A percentile compares a stretch with the other conserved stretches of the same genome.
Evolutionary conservation across 2,888 invertebrate genomes (phyloP).

Genomic region (Chrysotoxum bicinctum): DNA sequence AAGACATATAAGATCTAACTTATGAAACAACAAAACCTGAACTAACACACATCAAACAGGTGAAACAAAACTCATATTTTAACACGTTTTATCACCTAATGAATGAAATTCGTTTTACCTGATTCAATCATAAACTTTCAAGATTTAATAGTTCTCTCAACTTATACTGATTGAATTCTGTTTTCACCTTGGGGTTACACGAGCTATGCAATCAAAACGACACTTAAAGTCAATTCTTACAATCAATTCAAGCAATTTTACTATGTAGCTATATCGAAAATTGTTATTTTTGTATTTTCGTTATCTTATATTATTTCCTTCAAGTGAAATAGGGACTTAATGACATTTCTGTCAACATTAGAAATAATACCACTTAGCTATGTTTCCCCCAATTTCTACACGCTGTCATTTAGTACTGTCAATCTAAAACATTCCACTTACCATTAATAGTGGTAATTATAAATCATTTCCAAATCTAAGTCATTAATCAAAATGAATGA

Average conservation of each 20-base stretch:
- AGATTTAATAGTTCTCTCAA: no score
- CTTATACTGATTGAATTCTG: no score
- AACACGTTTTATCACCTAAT: no score
- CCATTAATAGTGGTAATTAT: conserved; percentile 25
- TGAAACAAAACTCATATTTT: no score
- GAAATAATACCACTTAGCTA: not conserved
- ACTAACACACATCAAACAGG: no score
- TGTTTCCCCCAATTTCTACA: not conserved
- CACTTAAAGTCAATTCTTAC: not conserved
- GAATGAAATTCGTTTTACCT: no score
- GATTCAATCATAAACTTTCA: no score
- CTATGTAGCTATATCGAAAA: not conserved
- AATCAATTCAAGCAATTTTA: not conserved
- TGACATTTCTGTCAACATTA: conserved; percentile 23
- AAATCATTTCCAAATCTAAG: conserved; percentile 21
- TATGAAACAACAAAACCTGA: no score
- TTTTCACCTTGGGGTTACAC: no score
- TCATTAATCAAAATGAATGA: conserved; percentile 11
- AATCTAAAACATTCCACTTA: conserved; percentile 26
- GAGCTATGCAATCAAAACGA: no score
- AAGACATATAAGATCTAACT: no score
- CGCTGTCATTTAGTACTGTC: conserved; percentile 14
- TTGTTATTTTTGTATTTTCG: not conserved
- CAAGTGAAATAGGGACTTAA: not conserved
- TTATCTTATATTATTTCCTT: not conserved